phyloP scores from a whole-genome alignment of 2,888 invertebrate genomes.

The Tridacna gigas region DNA sequence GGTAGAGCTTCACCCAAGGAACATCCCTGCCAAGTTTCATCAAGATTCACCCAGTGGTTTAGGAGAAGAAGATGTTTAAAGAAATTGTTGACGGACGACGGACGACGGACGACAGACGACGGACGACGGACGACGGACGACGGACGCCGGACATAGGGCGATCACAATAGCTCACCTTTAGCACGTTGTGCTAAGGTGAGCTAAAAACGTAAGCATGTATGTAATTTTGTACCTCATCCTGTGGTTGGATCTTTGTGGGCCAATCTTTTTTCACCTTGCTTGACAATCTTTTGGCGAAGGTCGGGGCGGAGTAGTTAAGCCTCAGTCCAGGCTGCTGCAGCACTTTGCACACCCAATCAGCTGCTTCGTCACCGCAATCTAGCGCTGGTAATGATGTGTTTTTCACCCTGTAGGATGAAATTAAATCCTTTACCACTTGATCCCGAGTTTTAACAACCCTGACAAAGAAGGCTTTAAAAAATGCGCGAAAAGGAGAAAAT shows the following conservation, averaged over 20 bases:
- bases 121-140: no score
- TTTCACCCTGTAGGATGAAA: slow-evolving; percentile 63
- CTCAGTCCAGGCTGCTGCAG: slow-evolving; percentile 72
- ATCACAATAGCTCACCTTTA: no score
- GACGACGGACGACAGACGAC: no score
- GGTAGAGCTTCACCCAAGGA: no score
- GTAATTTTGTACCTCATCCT: slow-evolving; percentile 40
- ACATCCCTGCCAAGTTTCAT: no score
- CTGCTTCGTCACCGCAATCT: slow-evolving; percentile 79
- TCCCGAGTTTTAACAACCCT: neutral
- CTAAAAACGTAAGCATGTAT: no score
- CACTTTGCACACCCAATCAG: slow-evolving; percentile 74
- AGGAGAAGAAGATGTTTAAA: no score
- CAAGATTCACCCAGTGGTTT: no score
- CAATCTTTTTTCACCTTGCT: slow-evolving; percentile 70
- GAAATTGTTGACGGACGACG: no score
- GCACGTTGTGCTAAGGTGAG: no score
- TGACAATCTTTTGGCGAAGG: slow-evolving; percentile 70
- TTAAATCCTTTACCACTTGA: neutral
- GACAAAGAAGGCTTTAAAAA: neutral
- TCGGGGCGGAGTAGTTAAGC: slow-evolving; percentile 71
- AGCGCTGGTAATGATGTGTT: slow-evolving; percentile 68
- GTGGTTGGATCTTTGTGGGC: slow-evolving; percentile 52
- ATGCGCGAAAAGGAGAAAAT: neutral
- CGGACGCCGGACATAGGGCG: no score